phyloP scores from a whole-genome alignment of 2,797 vertebrate species.

The Hemibagrus guttatus region DNA sequence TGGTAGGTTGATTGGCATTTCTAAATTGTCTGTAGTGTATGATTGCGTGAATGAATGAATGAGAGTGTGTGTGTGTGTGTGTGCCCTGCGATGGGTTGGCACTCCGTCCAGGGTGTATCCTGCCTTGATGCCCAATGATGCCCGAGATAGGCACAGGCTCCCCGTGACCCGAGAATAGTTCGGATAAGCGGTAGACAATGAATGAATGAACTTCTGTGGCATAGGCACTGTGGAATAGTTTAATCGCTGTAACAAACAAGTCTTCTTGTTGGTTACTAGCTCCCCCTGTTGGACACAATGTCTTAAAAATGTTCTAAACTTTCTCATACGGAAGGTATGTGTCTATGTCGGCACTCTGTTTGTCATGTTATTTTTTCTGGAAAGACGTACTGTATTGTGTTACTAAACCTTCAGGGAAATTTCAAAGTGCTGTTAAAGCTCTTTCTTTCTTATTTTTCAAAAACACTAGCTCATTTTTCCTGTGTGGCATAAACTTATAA shows the following conservation, averaged over 20 bases:
- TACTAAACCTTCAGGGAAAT: background rate
- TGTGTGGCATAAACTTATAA: background rate
- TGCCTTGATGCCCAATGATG: too few species aligned
- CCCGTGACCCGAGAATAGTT: too few species aligned
- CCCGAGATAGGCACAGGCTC: too few species aligned
- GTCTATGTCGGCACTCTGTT: background rate
- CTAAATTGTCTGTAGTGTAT: too few species aligned
- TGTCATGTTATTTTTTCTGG: background rate
- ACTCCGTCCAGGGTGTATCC: too few species aligned
- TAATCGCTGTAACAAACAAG: background rate
- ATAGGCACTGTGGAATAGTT: background rate
- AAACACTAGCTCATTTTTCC: background rate
- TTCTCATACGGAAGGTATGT: background rate
- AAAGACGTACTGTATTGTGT: slow-evolving; percentile 4
- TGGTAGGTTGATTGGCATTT: too few species aligned
- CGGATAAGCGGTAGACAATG: too few species aligned
- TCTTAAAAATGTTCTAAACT: background rate
- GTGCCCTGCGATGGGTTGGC: too few species aligned
- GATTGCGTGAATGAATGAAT: too few species aligned
- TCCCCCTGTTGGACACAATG: background rate
- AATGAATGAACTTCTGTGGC: background rate
- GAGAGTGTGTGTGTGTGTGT: too few species aligned
- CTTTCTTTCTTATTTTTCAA: background rate
- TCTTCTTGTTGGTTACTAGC: background rate
- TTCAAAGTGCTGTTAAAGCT: slow-evolving; percentile 7